Evolutionary conservation across 2,797 vertebrate genomes (phyloP), one percentile per base, ranked within the genome.

Genomic region (Limosa lapponica): DNA sequence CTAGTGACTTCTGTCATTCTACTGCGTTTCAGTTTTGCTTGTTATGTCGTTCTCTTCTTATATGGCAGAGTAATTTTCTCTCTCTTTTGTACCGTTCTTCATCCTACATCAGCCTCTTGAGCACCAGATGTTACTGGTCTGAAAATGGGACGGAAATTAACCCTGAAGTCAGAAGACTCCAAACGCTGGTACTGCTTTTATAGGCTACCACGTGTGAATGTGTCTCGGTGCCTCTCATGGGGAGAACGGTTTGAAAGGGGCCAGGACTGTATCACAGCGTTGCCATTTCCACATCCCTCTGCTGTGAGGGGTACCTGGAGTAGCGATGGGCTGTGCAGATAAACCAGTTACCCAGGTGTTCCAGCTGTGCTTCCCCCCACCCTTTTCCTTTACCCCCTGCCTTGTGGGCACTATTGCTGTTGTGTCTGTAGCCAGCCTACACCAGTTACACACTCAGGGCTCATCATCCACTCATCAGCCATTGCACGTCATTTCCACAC

Each of bases 131-230:
- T 77, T 92, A 70, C 71, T 14, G 5, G 18, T 82, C 59, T 92
- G 49, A 92, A 93, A 89, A 82, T 46, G 78, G 48, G 65, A 64
- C 44, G 61, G 61, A 95, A 75, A 64, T 84, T 94, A 90, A 84
- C 58, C n/a, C 70, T 94, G 66, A 92, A 82, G 71, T 95, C 14
- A 20, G 43, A 84, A 93, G 71, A 94, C 64, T 52, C 23, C 39
- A 71, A 24, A 57, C 12, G 22, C 20, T 83, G 55, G 41, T 55
- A 41, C 27, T 3, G 14, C 39, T 91, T 78, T 36, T 41, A 14
- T 15, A 28, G 44, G 44, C 54, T 84, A 4, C 27, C 0, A 2
- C 36, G 8, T 81, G 25, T 57, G 46, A 70, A 30, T 28, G 43
- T 13, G 39, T 74, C 51, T 59, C 1, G 0, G 3, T 8, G 17